Evolutionary conservation across 2,888 invertebrate species (phyloP), one percentile per base, ranked within the genome.

Genomic region (Hydrotaea cyrtoneurina): DNA sequence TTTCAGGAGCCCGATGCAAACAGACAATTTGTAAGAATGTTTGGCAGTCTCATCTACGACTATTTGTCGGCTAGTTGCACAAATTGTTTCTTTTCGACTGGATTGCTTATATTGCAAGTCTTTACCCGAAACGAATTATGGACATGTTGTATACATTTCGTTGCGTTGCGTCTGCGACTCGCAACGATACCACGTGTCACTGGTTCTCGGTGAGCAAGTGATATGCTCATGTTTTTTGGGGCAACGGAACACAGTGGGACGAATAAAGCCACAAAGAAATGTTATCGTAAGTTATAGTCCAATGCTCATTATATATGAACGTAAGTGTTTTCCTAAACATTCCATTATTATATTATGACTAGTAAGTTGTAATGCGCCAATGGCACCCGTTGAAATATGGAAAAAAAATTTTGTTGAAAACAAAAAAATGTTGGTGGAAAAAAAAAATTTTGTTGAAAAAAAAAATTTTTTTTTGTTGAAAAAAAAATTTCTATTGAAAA

Each of bases 171-270:
- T 66, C 36, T 66, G 5, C 10, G n/a, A 39, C 8, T 76, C 19
- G 23, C 10, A 39, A 55, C 50, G 72, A 76, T 80, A 82, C 77
- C 85, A 82, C 82, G 85, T 86, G 83, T 79, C 69, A 59, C 73
- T 75, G 26, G 17, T 80, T 50, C 50, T 13, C 15, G 1, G 50
- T 50, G n/a, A n/a, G 7, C 15, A 50, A 50, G 50, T 15, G 50
- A n/a, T 50, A n/a, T n/a, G n/a, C n/a, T 39, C 39, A n/a, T 50
- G 50, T 1, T n/a, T n/a, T n/a, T 50, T 2, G 15, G 50, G 2
- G 8, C 2, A n/a, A n/a, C 39, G 13, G 39, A 43, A n/a, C 15
- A 50, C 50, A 50, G 50, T 50, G 50, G 50, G 13, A n/a, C 39
- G 11, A 39, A 31, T 2, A 7, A 4, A 7, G 31, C 31, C 31